A percentile compares a stretch with the other conserved stretches of the same genome.
Conservation (phyloP, 2,888 invertebrate genomes). For the Gymnocheta viridis region DNA sequence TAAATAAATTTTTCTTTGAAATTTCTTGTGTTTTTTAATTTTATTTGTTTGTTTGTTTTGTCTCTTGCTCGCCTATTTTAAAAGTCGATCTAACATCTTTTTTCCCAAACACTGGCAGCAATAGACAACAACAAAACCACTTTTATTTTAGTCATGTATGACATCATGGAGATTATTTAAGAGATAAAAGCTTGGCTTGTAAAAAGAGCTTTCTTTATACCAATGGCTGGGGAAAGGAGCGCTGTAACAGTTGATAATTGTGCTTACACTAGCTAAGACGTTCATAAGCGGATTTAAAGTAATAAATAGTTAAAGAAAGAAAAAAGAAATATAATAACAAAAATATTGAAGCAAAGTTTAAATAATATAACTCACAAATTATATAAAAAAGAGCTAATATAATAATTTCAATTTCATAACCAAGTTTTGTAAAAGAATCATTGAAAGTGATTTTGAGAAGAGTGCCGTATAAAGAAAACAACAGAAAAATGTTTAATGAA, state of each 20-base stretch:
- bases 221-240: not conserved
- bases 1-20: too few relatives aligned
- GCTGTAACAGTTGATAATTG: slow-evolving; percentile 43
- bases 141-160: not conserved
- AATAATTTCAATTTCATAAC: slow-evolving; percentile 50
- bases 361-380: not conserved
- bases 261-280: slow-evolving; percentile 55
- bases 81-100: too few relatives aligned
- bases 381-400: not conserved
- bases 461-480: not conserved
- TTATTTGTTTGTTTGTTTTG: too few relatives aligned
- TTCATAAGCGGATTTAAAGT: slow-evolving; percentile 20
- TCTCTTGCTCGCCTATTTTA: too few relatives aligned
- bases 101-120: not conserved
- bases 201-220: slow-evolving; percentile 48
- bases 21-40: too few relatives aligned
- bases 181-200: slow-evolving; percentile 53
- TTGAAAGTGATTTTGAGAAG: not conserved
- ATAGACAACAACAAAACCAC: not conserved
- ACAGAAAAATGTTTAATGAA: slow-evolving; percentile 1
- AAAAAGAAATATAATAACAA: not conserved
- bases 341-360: not conserved
- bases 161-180: slow-evolving; percentile 52
- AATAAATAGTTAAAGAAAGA: not conserved
- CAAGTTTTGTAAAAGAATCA: not conserved